Conservation (phyloP, 1,140 invertebrate species). For the Cepaea nemoralis region DNA sequence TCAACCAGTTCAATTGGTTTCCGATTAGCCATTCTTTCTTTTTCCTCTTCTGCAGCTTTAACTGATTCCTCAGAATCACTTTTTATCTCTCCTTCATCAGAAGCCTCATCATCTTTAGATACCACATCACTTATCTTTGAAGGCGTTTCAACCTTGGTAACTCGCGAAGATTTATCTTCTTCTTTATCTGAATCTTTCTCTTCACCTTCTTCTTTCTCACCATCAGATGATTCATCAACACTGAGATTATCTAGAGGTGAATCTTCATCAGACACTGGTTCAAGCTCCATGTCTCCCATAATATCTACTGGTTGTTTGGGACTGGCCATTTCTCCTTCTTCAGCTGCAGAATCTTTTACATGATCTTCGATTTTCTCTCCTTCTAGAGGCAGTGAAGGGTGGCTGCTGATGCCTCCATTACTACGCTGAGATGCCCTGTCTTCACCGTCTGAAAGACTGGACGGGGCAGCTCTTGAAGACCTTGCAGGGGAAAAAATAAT, state of each 20-base stretch:
- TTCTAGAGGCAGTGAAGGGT: neutral
- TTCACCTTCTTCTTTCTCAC: constrained; percentile 40
- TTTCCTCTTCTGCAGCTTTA: constrained; percentile 21
- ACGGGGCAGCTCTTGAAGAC: neutral
- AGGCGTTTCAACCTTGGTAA: neutral
- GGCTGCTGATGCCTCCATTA: neutral
- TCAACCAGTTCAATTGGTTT: constrained; percentile 49
- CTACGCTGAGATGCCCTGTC: constrained; percentile 17
- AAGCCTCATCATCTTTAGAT: constrained; percentile 19
- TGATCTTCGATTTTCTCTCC: neutral
- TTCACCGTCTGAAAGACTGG: constrained; percentile 18
- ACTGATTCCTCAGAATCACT: constrained; percentile 24
- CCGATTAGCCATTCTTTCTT: constrained; percentile 33
- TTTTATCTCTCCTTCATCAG: constrained; percentile 40
- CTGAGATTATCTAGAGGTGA: constrained; percentile 26
- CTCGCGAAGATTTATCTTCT: neutral
- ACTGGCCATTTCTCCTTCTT: neutral
- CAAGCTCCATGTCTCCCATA: constrained; percentile 44
- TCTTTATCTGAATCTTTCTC: constrained; percentile 26
- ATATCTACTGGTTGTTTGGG: constrained; percentile 22
- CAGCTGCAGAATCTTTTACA: neutral
- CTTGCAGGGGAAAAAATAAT: neutral
- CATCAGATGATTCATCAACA: neutral
- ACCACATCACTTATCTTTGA: neutral
- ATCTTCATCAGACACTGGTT: constrained; percentile 45